phyloP scores from a whole-genome alignment of 1,140 invertebrate species.

The Dinothrombium tinctorium region DNA sequence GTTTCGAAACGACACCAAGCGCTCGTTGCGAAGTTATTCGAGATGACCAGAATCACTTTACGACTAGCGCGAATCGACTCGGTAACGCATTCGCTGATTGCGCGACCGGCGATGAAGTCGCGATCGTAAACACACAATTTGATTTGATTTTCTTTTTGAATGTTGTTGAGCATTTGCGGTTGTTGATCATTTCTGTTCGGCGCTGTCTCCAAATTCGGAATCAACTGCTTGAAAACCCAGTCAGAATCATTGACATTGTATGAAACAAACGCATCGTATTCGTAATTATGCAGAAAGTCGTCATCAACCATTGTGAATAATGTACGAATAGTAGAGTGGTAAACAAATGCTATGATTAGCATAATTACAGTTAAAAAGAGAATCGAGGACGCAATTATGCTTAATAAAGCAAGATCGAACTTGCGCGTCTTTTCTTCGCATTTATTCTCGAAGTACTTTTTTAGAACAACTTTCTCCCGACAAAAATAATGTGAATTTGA shows the following conservation, averaged over 20 bases:
- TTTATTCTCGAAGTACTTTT: not conserved
- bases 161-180: not conserved
- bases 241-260: conserved; percentile 35
- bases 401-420: not conserved
- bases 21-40: conserved; percentile 34
- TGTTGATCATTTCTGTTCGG: not conserved
- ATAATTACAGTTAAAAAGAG: not conserved
- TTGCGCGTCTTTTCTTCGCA: not conserved
- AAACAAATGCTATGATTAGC: conserved; percentile 3
- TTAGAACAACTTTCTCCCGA: not conserved
- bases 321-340: conserved; percentile 2
- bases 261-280: conserved; percentile 38
- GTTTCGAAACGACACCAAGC: conserved; percentile 40
- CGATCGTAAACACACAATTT: conserved; percentile 34
- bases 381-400: not conserved
- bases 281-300: conserved; percentile 18
- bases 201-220: conserved; percentile 24
- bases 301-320: conserved; percentile 3
- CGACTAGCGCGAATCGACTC: conserved; percentile 31
- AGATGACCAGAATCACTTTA: conserved; percentile 34
- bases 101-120: conserved; percentile 34
- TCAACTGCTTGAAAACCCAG: conserved; percentile 29
- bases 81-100: conserved; percentile 33
- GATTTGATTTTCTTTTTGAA: conserved; percentile 1
- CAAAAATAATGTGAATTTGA: not conserved